These are phyloP conservation scores for Calameuta idolon DNA, from an alignment of 2,888 invertebrate genomes.

Conservation along the genomic window DNA sequence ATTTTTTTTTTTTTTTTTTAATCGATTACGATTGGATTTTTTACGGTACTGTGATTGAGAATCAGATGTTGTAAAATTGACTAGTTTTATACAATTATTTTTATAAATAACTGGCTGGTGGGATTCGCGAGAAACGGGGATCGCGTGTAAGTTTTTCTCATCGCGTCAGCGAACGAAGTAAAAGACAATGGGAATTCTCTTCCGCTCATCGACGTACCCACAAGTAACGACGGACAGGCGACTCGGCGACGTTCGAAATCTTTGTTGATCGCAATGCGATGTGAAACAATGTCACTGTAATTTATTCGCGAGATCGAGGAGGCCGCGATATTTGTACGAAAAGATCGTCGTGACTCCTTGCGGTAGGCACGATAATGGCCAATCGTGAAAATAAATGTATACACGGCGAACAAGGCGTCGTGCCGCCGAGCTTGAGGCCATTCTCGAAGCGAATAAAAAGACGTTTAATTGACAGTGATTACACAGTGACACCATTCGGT, in stretches of 20 bases:
- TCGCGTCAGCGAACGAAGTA: neutral
- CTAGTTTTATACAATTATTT: constrained; percentile 68
- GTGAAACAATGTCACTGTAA: neutral
- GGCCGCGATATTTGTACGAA: neutral
- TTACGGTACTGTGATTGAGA: constrained; percentile 60
- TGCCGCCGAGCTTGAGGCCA: neutral
- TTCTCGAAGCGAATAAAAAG: neutral
- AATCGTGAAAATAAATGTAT: neutral
- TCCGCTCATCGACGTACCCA: neutral
- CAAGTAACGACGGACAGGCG: neutral
- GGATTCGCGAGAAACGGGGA: constrained; percentile 36
- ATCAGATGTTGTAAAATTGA: constrained; percentile 65
- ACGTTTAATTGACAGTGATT: neutral
- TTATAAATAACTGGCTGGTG: constrained; percentile 66
- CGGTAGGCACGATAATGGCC: neutral
- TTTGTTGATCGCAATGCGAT: neutral
- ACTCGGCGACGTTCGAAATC: neutral
- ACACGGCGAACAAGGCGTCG: neutral
- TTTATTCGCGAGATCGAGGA: neutral
- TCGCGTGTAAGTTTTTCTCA: constrained; percentile 11
- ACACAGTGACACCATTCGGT: neutral
- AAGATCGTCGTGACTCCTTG: neutral
- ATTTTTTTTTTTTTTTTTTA: constrained; percentile 21
- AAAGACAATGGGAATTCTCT: neutral
- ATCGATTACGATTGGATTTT: constrained; percentile 44